Conservation (phyloP, 2,113 vertebrate species). For the Fregata magnificens region DNA sequence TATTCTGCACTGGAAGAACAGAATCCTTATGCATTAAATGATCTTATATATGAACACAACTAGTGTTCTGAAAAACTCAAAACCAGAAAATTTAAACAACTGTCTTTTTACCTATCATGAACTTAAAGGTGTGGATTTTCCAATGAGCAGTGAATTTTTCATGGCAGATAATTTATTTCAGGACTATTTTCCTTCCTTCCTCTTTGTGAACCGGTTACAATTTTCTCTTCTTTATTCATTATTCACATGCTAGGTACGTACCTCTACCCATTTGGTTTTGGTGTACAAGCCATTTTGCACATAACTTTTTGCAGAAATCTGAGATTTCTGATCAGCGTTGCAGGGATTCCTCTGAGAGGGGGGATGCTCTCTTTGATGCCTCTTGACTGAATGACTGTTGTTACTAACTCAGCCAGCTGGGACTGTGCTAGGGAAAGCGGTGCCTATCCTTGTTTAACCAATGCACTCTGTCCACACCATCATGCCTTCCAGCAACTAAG, state of each 20-base stretch:
- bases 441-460: not conserved
- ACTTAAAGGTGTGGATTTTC: not conserved
- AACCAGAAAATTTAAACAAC: not conserved
- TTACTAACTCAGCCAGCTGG: not conserved
- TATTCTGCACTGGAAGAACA: not conserved
- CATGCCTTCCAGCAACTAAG: not conserved
- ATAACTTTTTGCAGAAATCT: not conserved
- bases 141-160: not conserved
- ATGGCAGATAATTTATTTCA: not conserved
- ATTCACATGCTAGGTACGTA: not conserved
- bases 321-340: not conserved
- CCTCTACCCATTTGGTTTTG: not conserved
- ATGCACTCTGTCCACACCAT: not conserved
- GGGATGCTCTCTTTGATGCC: not conserved
- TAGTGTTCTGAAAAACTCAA: not conserved
- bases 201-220: not conserved
- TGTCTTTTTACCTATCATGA: not conserved
- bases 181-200: not conserved
- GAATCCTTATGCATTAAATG: not conserved
- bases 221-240: not conserved
- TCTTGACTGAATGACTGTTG: not conserved
- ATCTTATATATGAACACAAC: not conserved
- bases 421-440: not conserved
- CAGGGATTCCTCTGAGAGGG: not conserved
- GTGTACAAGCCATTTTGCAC: not conserved